Percentiles rank a stretch among this genome's conserved stretches.
These are phyloP conservation scores for Formicarius rufipectus DNA, from an alignment of 2,113 vertebrate genomes.

Conservation along the genomic window DNA sequence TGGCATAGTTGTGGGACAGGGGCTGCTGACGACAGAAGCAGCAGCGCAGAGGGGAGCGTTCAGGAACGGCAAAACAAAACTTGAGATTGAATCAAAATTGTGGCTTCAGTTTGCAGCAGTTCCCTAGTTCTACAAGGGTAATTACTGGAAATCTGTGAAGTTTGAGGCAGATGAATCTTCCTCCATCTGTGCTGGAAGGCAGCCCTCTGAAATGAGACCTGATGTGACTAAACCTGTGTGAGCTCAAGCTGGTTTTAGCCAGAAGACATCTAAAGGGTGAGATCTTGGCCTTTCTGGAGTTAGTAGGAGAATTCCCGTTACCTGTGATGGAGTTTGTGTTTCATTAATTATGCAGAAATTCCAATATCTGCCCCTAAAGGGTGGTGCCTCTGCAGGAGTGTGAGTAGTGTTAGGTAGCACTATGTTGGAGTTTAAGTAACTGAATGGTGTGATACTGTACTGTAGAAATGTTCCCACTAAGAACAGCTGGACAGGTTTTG, in stretches of 20 bases:
- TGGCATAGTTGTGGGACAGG: slow-evolving; percentile 79
- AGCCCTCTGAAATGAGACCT: neutral
- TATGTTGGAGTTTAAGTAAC: neutral
- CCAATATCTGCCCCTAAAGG: neutral
- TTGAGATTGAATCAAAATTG: neutral
- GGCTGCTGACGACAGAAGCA: slow-evolving; percentile 74
- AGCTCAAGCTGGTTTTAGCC: neutral
- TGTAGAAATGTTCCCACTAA: neutral
- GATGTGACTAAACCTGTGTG: neutral
- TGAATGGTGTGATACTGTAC: neutral
- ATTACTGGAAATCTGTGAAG: slow-evolving; percentile 28
- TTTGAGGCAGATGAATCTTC: neutral
- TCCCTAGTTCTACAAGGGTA: slow-evolving; percentile 15
- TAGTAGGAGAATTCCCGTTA: neutral
- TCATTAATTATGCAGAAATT: neutral
- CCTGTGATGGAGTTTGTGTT: neutral
- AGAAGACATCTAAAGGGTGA: neutral
- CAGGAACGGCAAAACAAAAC: neutral
- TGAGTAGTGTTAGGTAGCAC: neutral
- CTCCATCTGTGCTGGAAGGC: neutral
- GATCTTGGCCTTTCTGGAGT: neutral
- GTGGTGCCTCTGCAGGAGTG: neutral
- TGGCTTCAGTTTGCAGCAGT: slow-evolving; percentile 2
- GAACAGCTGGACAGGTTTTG: neutral
- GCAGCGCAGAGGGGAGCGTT: neutral